phyloP scores from a whole-genome alignment of 2,888 invertebrate species.

The Apodemia mormo region DNA sequence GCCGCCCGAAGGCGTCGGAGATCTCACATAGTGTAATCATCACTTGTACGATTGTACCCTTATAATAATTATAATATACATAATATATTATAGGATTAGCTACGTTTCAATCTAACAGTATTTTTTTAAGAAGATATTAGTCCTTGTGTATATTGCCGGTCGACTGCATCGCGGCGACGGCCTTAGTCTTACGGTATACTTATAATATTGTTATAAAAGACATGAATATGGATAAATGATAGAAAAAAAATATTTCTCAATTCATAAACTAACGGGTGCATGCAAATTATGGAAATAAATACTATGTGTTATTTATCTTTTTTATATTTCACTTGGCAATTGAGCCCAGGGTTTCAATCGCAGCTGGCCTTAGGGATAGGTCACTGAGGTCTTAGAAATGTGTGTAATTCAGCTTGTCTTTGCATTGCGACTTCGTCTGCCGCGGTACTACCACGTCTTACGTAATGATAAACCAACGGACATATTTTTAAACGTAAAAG shows the following conservation, averaged over 20 bases:
- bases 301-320: constrained; percentile 81
- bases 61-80: constrained; percentile 74
- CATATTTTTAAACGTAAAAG: neutral
- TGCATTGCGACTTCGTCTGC: constrained; percentile 36
- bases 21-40: constrained; percentile 80
- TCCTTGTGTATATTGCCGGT: constrained; percentile 77
- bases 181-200: constrained; percentile 76
- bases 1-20: constrained; percentile 74
- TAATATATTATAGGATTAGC: constrained; percentile 74
- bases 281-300: constrained; percentile 75
- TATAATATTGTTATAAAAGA: constrained; percentile 75
- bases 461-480: constrained; percentile 22
- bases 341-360: constrained; percentile 75
- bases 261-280: constrained; percentile 79
- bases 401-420: constrained; percentile 50
- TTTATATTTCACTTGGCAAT: constrained; percentile 78
- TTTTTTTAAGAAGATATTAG: constrained; percentile 83
- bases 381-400: constrained; percentile 45
- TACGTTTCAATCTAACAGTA: constrained; percentile 82
- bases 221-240: constrained; percentile 76
- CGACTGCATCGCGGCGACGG: constrained; percentile 64
- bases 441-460: constrained; percentile 27
- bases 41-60: constrained; percentile 75
- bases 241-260: constrained; percentile 73
- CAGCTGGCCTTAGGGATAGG: constrained; percentile 46